Evolutionary conservation across 2,113 vertebrate genomes (phyloP).

Genomic region (Pelecanoides urinatrix): DNA sequence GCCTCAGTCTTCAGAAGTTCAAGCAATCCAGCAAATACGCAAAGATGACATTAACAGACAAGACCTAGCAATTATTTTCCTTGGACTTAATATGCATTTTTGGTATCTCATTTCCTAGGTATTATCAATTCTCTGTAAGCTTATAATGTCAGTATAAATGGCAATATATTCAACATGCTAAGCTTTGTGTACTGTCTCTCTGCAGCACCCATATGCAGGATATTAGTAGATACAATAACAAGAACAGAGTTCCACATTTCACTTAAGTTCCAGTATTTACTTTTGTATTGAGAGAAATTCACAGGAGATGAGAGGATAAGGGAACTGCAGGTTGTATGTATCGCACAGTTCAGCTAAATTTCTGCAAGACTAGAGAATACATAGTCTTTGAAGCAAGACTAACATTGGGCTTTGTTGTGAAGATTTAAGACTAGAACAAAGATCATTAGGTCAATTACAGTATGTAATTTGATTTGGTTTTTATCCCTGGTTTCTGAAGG

Average conservation of each 20-base stretch:
- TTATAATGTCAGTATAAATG: background rate
- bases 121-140: background rate
- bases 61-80: background rate
- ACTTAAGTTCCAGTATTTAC: background rate
- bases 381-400: background rate
- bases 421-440: background rate
- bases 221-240: background rate
- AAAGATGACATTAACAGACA: background rate
- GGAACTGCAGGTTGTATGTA: accelerated
- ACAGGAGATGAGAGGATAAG: background rate
- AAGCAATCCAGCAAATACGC: background rate
- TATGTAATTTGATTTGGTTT: background rate
- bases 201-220: background rate
- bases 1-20: background rate
- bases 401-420: background rate
- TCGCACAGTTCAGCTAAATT: background rate
- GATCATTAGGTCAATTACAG: background rate
- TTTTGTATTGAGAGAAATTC: background rate
- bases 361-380: accelerated
- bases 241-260: background rate
- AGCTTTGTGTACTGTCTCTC: background rate
- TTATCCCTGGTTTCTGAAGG: background rate
- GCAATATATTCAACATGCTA: background rate
- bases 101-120: background rate
- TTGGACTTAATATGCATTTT: background rate